These are phyloP conservation scores for Trichacis sp. DNA, from an alignment of 2,888 invertebrate species.

Conservation along the genomic window DNA sequence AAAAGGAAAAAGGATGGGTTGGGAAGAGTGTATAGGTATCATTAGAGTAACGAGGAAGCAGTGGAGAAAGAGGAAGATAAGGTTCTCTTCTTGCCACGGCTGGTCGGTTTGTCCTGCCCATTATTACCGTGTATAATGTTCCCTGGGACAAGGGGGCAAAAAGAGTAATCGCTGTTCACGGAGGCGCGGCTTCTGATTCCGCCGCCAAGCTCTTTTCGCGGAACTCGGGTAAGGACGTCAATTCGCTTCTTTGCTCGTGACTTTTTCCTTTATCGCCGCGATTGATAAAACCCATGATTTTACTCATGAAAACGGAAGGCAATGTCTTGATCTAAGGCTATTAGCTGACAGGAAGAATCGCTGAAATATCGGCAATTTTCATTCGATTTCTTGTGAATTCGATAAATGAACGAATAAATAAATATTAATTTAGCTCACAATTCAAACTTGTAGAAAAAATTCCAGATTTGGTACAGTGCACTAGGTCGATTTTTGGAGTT, in stretches of 20 bases:
- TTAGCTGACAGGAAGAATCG: too few relatives aligned
- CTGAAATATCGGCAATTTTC: too few relatives aligned
- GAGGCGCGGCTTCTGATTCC: conserved; percentile 36
- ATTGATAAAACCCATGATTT: too few relatives aligned
- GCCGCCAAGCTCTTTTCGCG: conserved; percentile 30
- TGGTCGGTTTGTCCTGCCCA: conserved; percentile 20
- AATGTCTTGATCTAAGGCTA: too few relatives aligned
- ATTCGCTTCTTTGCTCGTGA: conserved; percentile 17
- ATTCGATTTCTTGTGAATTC: too few relatives aligned
- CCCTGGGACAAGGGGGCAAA: conserved; percentile 30
- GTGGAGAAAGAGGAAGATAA: conserved; percentile 16
- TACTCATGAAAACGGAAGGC: too few relatives aligned
- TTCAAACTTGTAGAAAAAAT: too few relatives aligned
- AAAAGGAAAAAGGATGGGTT: conserved; percentile 15
- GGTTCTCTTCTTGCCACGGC: conserved; percentile 8
- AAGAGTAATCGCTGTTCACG: conserved; percentile 36
- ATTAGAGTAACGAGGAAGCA: conserved; percentile 63
- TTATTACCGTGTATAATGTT: conserved; percentile 41
- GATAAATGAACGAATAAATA: too few relatives aligned
- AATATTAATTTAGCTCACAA: too few relatives aligned
- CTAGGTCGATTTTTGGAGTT: too few relatives aligned
- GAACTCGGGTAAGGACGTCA: conserved; percentile 36
- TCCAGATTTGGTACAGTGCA: too few relatives aligned
- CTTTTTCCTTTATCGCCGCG: conserved; percentile 6
- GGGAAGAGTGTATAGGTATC: conserved; percentile 54